Conservation (phyloP, 2,888 invertebrate species). For the Entomobrya multifasciata region DNA sequence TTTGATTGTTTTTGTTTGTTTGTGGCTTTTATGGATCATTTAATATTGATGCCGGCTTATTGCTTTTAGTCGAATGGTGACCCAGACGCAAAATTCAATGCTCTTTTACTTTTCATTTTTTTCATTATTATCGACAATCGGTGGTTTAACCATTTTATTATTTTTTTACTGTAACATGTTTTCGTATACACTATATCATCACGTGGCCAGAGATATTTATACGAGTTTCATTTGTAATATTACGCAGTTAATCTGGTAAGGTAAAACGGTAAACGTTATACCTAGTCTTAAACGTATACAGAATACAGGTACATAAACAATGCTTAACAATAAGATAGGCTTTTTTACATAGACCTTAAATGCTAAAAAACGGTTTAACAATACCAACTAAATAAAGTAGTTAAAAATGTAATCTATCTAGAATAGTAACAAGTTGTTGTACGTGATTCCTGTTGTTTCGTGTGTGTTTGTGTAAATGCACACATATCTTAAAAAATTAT, state of each 20-base stretch:
- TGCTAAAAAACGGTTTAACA: too few relatives aligned
- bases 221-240: neutral
- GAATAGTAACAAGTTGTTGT: neutral
- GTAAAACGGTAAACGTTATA: too few relatives aligned
- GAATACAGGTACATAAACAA: too few relatives aligned
- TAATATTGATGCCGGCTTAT: neutral
- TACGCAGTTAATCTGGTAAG: too few relatives aligned
- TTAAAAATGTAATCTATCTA: neutral
- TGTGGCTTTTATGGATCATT: conserved; percentile 12
- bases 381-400: neutral
- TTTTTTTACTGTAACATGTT: too few relatives aligned
- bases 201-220: neutral
- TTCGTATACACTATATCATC: neutral
- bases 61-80: neutral
- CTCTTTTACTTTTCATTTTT: neutral
- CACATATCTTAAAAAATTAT: neutral
- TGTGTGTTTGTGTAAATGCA: neutral
- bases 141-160: conserved; percentile 14
- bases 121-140: neutral
- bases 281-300: too few relatives aligned
- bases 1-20: neutral
- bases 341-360: too few relatives aligned
- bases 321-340: too few relatives aligned
- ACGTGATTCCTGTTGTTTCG: neutral
- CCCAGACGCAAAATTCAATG: neutral